Evolutionary conservation across 2,888 invertebrate species (phyloP).

Genomic region (Pyrrhia umbra): DNA sequence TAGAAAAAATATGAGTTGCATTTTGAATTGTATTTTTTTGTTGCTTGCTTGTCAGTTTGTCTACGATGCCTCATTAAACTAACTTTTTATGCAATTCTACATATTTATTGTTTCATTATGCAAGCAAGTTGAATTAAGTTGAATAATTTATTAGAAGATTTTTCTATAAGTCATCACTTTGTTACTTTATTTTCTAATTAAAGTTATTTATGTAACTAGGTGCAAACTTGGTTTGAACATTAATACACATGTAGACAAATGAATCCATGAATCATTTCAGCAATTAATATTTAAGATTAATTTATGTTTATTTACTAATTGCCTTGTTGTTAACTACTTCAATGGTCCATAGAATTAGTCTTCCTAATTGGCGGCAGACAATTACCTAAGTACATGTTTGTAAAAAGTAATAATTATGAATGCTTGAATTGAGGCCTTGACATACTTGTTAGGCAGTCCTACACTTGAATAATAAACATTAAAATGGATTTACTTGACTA

Average conservation of each 20-base stretch:
- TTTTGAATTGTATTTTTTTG: background rate
- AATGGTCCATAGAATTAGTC: conserved; percentile 4
- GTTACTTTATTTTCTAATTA: too few relatives aligned
- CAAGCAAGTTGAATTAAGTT: background rate
- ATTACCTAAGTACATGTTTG: conserved; percentile 22
- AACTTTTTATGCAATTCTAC: background rate
- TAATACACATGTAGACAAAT: conserved; percentile 19
- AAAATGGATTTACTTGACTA: background rate
- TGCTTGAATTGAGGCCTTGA: conserved; percentile 55
- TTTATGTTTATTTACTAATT: conserved; percentile 9
- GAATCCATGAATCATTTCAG: background rate
- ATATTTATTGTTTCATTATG: conserved; percentile 1
- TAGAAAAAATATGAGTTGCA: background rate
- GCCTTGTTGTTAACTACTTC: background rate
- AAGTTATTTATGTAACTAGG: background rate
- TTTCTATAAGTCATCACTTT: background rate
- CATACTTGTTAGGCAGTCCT: conserved; percentile 38
- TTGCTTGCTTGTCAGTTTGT: background rate
- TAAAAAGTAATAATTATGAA: conserved; percentile 46
- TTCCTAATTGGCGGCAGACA: conserved; percentile 19
- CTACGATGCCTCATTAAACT: background rate
- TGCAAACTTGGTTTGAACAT: background rate
- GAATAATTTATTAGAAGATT: background rate
- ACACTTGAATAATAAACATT: conserved; percentile 21
- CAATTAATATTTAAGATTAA: conserved; percentile 11